Evolutionary conservation across 2,113 vertebrate genomes (phyloP).

Genomic region (Rhinolophus ferrumequinum): DNA sequence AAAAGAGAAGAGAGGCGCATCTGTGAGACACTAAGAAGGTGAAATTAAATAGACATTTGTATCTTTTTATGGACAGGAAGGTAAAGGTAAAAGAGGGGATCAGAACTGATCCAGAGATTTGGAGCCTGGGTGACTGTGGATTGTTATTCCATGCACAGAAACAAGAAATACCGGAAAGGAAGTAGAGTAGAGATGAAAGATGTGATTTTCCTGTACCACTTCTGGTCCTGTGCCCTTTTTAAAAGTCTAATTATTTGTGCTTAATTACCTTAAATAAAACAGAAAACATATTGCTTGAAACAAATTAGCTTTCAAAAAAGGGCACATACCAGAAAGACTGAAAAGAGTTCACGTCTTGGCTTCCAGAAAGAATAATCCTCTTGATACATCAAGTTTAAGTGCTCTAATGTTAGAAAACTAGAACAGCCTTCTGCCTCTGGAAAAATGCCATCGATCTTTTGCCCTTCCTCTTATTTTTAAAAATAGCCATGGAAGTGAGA

Average conservation of each 20-base stretch:
- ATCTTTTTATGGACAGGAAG: background rate
- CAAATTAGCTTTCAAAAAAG: conserved; percentile 24
- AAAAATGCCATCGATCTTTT: background rate
- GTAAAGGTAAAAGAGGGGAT: background rate
- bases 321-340: conserved; percentile 40
- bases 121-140: background rate
- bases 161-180: background rate
- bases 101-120: background rate
- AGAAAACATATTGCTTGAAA: conserved; percentile 24
- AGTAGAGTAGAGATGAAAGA: background rate
- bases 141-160: conserved; percentile 23
- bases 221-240: background rate
- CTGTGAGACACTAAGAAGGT: background rate
- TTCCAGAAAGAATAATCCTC: conserved; percentile 48
- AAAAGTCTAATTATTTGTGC: conserved; percentile 48
- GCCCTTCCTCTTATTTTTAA: background rate
- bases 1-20: background rate
- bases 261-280: conserved; percentile 52
- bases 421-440: background rate
- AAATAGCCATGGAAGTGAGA: background rate
- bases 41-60: background rate
- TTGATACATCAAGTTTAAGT: background rate
- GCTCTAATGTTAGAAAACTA: conserved; percentile 33
- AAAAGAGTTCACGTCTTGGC: background rate
- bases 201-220: background rate